Percentiles rank a stretch among this genome's conserved stretches.
phyloP scores from a whole-genome alignment of 2,888 invertebrate genomes.

The Epirrhoe alternata region DNA sequence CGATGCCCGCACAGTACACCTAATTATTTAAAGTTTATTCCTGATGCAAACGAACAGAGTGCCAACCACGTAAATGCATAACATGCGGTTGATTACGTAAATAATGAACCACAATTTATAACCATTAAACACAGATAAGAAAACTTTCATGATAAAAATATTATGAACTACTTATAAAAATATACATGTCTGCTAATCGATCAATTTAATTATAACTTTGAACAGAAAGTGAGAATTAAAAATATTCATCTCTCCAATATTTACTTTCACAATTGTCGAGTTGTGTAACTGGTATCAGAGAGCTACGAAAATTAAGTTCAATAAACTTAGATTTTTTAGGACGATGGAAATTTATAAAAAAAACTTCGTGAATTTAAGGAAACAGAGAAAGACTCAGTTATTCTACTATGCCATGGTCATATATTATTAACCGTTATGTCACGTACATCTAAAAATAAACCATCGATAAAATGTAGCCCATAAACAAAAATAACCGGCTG shows the following conservation, averaged over 20 bases:
- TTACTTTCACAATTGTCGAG: conserved; percentile 25
- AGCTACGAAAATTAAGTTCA: conserved; percentile 11
- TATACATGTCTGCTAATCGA: neutral
- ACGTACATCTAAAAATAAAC: conserved; percentile 12
- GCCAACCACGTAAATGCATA: conserved; percentile 35
- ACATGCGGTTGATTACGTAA: conserved; percentile 15
- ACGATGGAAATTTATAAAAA: neutral
- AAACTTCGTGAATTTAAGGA: neutral
- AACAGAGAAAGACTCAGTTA: neutral
- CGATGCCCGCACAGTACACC: conserved; percentile 46
- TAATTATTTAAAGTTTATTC: conserved; percentile 56
- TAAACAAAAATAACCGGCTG: conserved; percentile 37
- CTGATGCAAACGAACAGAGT: conserved; percentile 49
- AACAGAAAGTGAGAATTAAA: conserved; percentile 2
- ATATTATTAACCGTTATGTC: conserved; percentile 8
- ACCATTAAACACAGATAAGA: neutral
- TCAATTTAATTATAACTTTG: neutral
- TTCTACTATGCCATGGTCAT: neutral
- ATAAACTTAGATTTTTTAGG: neutral
- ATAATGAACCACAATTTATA: conserved; percentile 5
- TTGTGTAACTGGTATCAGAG: conserved; percentile 16
- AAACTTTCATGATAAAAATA: neutral
- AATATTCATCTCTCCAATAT: conserved; percentile 14
- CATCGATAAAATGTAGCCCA: conserved; percentile 11
- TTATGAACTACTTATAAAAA: no score